Conservation (phyloP, 2,797 vertebrate species). For the Phalloptychus januarius region DNA sequence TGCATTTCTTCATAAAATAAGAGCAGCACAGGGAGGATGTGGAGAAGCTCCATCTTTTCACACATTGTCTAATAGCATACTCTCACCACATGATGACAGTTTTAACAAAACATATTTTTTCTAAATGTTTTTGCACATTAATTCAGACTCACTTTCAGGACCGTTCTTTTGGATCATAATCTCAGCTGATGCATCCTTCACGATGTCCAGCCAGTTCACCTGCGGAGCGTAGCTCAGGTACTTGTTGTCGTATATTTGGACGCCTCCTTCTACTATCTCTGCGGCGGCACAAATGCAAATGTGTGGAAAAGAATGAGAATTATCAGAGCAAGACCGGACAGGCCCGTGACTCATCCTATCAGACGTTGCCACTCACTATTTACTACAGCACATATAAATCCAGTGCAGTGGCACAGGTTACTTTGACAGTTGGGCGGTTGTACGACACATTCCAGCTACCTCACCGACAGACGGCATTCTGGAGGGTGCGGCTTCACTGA, state of each 20-base stretch:
- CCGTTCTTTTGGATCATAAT: slow-evolving; percentile 83
- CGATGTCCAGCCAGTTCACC: slow-evolving; percentile 93
- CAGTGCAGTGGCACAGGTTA: slow-evolving; percentile 34
- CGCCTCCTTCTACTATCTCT: slow-evolving; percentile 93
- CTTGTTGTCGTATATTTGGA: slow-evolving; percentile 89
- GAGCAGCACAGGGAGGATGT: too few species aligned
- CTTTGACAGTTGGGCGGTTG: slow-evolving; percentile 62
- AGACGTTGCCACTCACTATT: slow-evolving; percentile 30
- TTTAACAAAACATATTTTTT: too few species aligned
- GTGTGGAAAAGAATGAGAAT: slow-evolving; percentile 25
- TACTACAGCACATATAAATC: slow-evolving; percentile 47
- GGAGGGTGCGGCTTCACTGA: slow-evolving; percentile 53
- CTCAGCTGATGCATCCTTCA: slow-evolving; percentile 78
- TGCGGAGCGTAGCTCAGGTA: slow-evolving; percentile 87
- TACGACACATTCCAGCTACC: slow-evolving; percentile 59
- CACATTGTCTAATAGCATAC: too few species aligned
- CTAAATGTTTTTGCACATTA: background rate
- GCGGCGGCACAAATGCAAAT: slow-evolving; percentile 59
- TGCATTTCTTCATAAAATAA: too few species aligned
- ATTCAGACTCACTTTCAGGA: slow-evolving; percentile 69
- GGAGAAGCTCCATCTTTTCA: too few species aligned
- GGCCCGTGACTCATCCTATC: slow-evolving; percentile 51
- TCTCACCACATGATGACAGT: too few species aligned
- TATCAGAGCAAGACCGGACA: slow-evolving; percentile 52
- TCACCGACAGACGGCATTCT: slow-evolving; percentile 36